Base-by-base conservation (phyloP, 2,797 vertebrate species). In the Xenentodon cancila region DNA sequence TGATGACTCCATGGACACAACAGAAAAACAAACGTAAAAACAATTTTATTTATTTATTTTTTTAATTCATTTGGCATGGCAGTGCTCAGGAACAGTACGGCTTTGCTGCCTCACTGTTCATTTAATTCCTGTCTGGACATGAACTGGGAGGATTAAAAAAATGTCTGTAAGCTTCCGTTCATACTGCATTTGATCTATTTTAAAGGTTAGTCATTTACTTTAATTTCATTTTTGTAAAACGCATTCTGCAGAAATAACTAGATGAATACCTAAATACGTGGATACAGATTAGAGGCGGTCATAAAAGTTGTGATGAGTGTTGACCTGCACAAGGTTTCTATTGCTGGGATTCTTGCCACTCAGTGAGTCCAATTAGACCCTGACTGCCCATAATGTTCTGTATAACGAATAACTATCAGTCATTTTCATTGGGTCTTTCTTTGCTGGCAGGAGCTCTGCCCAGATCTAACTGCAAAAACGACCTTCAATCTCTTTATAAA, bases 401-500 rank as follows among this genome's bases (percentile, higher is more conserved):
- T 60, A 69, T 85, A 86, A 89, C 83, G 81, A 79, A 86, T 82
- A 72, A 81, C 76, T 50, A 85, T 87, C 67, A 55, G 68, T 87
- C 81, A 89, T 82, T 83, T 89, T 84, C 77, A 86, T 77, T 75
- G 75, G 75, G 59, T 67, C 63, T 70, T 71, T 45, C 57, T 77
- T 37, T 52, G 55, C 70, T 83, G 84, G 69, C 81, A 79, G 59
- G 53, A 56, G 63, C 81, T 82, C 25, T 16, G 3, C 45, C 27
- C 21, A 2, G 19, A 58, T 65, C 53, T 81, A 84, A 88, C 80
- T 73, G 81, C 83, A 67, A 66, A 45, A 74, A 85, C 44, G 87
- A 85, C 89, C 85, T 91, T 89, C 81, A 53, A 78, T 74, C 86
- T 77, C 57, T 69, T 75, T 81, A 80, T 78, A 70, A 80, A 84